These are phyloP conservation scores for Platypus cylindrus DNA, from an alignment of 2,888 invertebrate species.

Conservation along the genomic window DNA sequence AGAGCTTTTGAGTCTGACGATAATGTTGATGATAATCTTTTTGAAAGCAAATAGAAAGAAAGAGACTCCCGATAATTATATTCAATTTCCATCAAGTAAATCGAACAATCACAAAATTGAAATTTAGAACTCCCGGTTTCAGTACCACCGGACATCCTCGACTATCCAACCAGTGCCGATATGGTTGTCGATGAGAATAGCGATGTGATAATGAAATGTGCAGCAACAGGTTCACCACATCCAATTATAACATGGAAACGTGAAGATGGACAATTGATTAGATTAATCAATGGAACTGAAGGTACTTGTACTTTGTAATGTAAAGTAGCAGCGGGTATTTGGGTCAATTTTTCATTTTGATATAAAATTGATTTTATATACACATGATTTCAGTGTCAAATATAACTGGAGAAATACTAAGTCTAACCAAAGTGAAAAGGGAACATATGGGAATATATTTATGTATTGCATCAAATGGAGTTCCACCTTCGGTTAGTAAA, in stretches of 20 bases:
- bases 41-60: too few species aligned
- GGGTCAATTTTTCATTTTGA: neutral
- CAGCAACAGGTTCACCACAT: slow-evolving; percentile 79
- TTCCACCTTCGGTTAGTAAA: slow-evolving; percentile 84
- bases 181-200: slow-evolving; percentile 79
- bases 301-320: slow-evolving; percentile 35
- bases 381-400: slow-evolving; percentile 49
- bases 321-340: neutral
- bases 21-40: too few species aligned
- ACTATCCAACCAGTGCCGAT: slow-evolving; percentile 72
- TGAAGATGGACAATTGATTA: slow-evolving; percentile 66
- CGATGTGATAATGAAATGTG: slow-evolving; percentile 73
- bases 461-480: slow-evolving; percentile 72
- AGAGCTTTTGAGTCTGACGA: too few species aligned
- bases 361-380: too few species aligned
- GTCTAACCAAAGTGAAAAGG: slow-evolving; percentile 55
- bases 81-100: too few species aligned
- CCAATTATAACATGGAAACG: slow-evolving; percentile 81
- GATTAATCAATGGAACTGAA: slow-evolving; percentile 53
- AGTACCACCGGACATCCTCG: slow-evolving; percentile 79
- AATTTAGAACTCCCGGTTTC: slow-evolving; percentile 18
- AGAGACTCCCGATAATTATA: too few species aligned
- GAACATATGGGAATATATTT: slow-evolving; percentile 72
- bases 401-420: slow-evolving; percentile 53
- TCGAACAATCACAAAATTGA: slow-evolving; percentile 8